A percentile compares a stretch with the other conserved stretches of the same genome.
These are phyloP conservation scores for Gephyroberyx darwinii DNA, from an alignment of 2,797 vertebrate genomes.

Conservation along the genomic window DNA sequence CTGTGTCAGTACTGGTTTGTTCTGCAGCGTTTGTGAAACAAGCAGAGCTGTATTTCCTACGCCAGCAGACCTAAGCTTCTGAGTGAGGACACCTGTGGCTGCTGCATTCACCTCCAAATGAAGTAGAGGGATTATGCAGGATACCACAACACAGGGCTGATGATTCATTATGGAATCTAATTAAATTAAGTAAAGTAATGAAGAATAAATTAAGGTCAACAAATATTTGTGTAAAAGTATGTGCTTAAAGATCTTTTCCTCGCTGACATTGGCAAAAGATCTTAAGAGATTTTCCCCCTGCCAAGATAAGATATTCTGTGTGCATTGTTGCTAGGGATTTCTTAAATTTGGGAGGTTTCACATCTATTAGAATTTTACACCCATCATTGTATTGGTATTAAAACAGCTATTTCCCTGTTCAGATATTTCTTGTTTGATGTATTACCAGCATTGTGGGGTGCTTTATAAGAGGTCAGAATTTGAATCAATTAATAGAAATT, in stretches of 20 bases:
- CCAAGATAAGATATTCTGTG: slow-evolving; percentile 65
- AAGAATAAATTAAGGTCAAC: slow-evolving; percentile 35
- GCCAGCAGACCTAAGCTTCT: slow-evolving; percentile 57
- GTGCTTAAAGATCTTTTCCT: slow-evolving; percentile 27
- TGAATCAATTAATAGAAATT: slow-evolving; percentile 79
- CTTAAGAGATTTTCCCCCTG: slow-evolving; percentile 53
- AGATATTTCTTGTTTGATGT: slow-evolving; percentile 75
- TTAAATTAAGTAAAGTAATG: slow-evolving; percentile 49
- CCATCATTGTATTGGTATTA: slow-evolving; percentile 70
- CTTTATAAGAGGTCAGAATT: slow-evolving; percentile 71
- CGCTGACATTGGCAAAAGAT: slow-evolving; percentile 65
- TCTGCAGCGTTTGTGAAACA: slow-evolving; percentile 50
- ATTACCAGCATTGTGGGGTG: slow-evolving; percentile 69
- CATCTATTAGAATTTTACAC: slow-evolving; percentile 61
- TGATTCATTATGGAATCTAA: slow-evolving; percentile 52
- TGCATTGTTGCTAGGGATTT: slow-evolving; percentile 70
- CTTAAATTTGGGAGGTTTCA: slow-evolving; percentile 50
- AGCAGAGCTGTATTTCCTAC: slow-evolving; percentile 57
- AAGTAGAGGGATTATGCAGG: slow-evolving; percentile 62
- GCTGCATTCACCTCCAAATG: slow-evolving; percentile 60
- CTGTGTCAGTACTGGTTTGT: slow-evolving; percentile 37
- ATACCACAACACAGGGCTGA: slow-evolving; percentile 48
- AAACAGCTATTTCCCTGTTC: slow-evolving; percentile 68
- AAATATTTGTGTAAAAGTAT: slow-evolving; percentile 53
- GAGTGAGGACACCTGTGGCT: slow-evolving; percentile 69